Evolutionary conservation across 2,113 vertebrate species (phyloP), one percentile per base, ranked within the genome.

Genomic region (Pomatostomus ruficeps): DNA sequence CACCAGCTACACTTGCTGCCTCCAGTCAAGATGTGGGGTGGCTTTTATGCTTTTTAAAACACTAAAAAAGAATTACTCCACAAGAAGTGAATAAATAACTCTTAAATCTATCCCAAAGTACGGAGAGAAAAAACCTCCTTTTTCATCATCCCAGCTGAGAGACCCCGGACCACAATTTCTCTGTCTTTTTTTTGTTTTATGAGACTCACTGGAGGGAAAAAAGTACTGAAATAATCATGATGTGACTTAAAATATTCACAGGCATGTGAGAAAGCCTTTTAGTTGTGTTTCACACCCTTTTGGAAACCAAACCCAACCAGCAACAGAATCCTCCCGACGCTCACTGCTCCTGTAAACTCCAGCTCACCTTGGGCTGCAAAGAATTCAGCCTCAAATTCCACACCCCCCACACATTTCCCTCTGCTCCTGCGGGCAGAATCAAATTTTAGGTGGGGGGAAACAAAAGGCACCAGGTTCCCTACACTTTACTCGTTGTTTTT

Each of bases 71-170:
- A 46, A 72, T 54, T 31, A 20, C 3, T 83, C n/a, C 25, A 28
- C 7, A 5, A 2, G 19, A 33, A 70, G 57, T 29, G 3, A 24
- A 45, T 51, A 58, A 17, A 14, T 23, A 61, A 43, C 6, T 46
- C 40, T 51, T 65, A 58, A 79, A 36, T 13, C 38, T 6, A 58
- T 3, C 42, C 19, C n/a, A 14, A 21, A 59, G 16, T 22, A 59
- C 0, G 0, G 2, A 10, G 7, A 45, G n/a, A 11, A 45, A 28
- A 46, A 49, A 7, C 0, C 31, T 8, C 23, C 15, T 40, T 36
- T 80, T 52, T 25, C 57, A 6, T 51, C 59, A 59, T 36, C 36
- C 36, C 63, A 65, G 14, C 26, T 49, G 25, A 94, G 18, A 78
- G 11, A 49, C 7, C 28, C 36, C 16, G 7, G 25, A 48, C 16